Conservation (phyloP, 1,140 invertebrate species). For the Zaprionus ghesquierei region DNA sequence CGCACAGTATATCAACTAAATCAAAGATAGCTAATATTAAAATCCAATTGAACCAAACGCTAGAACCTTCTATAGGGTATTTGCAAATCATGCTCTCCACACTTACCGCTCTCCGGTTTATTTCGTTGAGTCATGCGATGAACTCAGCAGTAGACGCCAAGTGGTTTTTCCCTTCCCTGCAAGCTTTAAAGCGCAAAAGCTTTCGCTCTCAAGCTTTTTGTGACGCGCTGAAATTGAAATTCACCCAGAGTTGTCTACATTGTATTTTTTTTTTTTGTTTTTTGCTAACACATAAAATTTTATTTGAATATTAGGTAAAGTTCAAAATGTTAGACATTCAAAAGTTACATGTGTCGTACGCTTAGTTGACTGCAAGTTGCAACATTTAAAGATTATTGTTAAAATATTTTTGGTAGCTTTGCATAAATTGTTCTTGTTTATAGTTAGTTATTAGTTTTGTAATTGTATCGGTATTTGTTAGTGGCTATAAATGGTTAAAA, state of each 20-base stretch:
- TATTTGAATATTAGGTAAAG: conserved; percentile 71
- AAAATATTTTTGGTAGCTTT: conserved; percentile 69
- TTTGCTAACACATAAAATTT: conserved; percentile 70
- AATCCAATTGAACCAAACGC: background rate
- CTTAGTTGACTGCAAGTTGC: conserved; percentile 53
- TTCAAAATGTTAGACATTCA: conserved; percentile 75
- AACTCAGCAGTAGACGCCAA: conserved; percentile 11
- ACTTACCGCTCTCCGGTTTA: background rate
- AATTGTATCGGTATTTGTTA: conserved; percentile 1
- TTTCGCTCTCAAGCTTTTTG: conserved; percentile 26
- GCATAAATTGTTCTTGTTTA: conserved; percentile 55
- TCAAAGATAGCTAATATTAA: background rate
- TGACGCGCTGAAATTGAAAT: conserved; percentile 17
- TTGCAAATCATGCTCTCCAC: background rate
- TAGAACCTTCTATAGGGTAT: conserved; percentile 6
- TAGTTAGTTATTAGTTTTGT: conserved; percentile 1
- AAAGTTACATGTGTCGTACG: conserved; percentile 65
- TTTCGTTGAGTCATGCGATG: conserved; percentile 35
- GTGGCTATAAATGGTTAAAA: conserved; percentile 28
- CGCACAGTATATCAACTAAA: background rate
- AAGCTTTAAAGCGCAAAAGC: conserved; percentile 10
- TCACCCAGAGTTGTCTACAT: background rate
- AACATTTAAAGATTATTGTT: conserved; percentile 55
- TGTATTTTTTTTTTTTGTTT: background rate
- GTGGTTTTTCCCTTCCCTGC: conserved; percentile 22